Evolutionary conservation across 2,113 vertebrate species (phyloP).

Genomic region (Lampris incognitus): DNA sequence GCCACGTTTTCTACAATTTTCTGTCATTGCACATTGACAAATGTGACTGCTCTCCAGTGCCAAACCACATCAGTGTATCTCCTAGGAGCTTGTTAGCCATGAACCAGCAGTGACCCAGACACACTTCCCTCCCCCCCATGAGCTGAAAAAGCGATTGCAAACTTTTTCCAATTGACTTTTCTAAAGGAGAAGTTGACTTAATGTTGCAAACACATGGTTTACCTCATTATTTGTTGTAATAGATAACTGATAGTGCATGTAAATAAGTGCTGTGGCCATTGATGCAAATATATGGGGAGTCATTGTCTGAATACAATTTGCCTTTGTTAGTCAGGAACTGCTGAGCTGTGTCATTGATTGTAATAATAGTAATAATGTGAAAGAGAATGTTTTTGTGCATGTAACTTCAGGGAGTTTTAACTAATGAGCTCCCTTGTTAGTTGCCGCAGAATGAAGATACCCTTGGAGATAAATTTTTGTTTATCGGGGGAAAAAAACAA

Average conservation of each 20-base stretch:
- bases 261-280: conserved; percentile 1
- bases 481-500: not conserved
- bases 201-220: not conserved
- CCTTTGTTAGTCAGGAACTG: not conserved
- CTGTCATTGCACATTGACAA: conserved; percentile 62
- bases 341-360: not conserved
- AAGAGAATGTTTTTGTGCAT: not conserved
- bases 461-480: not conserved
- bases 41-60: conserved; percentile 51
- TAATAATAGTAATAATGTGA: not conserved
- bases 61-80: conserved; percentile 63
- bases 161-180: not conserved
- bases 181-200: not conserved
- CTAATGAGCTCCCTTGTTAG: not conserved
- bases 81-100: conserved; percentile 74
- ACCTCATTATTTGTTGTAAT: not conserved
- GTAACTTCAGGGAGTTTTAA: not conserved
- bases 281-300: not conserved
- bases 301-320: not conserved
- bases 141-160: conserved; percentile 43
- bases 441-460: not conserved
- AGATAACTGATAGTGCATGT: not conserved
- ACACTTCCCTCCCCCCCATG: conserved; percentile 43
- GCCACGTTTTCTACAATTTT: conserved; percentile 61
- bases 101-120: conserved; percentile 64